These are phyloP conservation scores for Neosilurus hyrtlii DNA, from an alignment of 2,797 vertebrate species.

Conservation along the genomic window DNA sequence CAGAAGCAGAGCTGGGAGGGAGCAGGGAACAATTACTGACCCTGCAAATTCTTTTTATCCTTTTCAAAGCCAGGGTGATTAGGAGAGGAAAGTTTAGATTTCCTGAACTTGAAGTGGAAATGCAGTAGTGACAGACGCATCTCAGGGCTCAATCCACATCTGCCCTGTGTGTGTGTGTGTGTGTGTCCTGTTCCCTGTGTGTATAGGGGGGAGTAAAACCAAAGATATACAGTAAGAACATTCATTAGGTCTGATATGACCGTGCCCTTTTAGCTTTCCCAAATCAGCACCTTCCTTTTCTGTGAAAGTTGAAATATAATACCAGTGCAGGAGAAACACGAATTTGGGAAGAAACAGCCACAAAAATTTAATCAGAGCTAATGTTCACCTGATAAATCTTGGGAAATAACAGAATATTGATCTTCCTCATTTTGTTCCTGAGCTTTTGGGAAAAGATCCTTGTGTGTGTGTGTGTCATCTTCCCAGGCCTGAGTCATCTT, in stretches of 20 bases:
- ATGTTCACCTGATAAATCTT: not conserved
- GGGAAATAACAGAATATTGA: not conserved
- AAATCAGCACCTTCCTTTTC: slow-evolving; percentile 40
- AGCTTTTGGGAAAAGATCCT: slow-evolving; percentile 2
- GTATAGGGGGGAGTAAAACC: not conserved
- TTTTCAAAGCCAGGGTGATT: slow-evolving; percentile 77
- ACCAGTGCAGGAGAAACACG: slow-evolving; percentile 31
- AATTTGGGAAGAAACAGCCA: not conserved
- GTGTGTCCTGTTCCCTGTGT: not conserved
- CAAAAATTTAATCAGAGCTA: no score
- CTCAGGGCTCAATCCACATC: slow-evolving; percentile 76
- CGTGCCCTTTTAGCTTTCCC: slow-evolving; percentile 19
- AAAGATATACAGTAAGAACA: not conserved
- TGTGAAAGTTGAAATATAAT: slow-evolving; percentile 52
- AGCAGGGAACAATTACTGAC: slow-evolving; percentile 67
- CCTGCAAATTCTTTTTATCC: slow-evolving; percentile 76
- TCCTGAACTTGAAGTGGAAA: slow-evolving; percentile 84
- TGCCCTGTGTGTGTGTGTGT: slow-evolving; percentile 48
- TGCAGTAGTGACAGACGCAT: slow-evolving; percentile 76
- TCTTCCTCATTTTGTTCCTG: slow-evolving; percentile 5
- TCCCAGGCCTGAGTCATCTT: slow-evolving; percentile 70
- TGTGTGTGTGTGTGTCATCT: slow-evolving; percentile 46
- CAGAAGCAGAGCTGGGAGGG: slow-evolving; percentile 52
- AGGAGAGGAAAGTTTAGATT: slow-evolving; percentile 83
- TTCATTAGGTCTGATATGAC: slow-evolving; percentile 24